Conservation (phyloP, 2,113 vertebrate genomes). For the Microtus ochrogaster region DNA sequence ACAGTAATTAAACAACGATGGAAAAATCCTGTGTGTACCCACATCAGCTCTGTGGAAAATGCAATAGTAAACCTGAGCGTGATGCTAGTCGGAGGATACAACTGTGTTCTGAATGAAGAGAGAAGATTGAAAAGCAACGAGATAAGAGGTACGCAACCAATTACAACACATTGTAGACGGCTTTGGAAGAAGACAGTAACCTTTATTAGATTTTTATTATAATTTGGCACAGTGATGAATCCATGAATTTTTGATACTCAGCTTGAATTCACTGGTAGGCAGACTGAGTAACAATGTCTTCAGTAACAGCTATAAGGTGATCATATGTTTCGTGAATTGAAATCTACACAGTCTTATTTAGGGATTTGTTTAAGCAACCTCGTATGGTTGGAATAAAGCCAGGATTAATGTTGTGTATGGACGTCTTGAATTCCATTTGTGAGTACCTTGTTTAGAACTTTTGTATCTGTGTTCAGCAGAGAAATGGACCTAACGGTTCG, state of each 20-base stretch:
- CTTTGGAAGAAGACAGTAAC: not conserved
- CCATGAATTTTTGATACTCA: not conserved
- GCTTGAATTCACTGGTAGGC: not conserved
- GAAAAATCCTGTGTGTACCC: not conserved
- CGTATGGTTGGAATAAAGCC: not conserved
- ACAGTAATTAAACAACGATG: not conserved
- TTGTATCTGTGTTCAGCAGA: not conserved
- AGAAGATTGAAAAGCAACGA: not conserved
- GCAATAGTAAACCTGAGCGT: not conserved
- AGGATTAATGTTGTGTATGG: not conserved
- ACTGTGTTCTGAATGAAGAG: not conserved
- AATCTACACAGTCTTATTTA: not conserved
- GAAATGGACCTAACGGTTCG: not conserved
- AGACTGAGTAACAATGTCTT: not conserved
- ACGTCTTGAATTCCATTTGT: not conserved
- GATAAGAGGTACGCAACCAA: not conserved
- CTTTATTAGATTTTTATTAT: not conserved
- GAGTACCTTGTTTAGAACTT: not conserved
- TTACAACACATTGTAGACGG: not conserved
- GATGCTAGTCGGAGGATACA: not conserved
- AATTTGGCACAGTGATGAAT: not conserved
- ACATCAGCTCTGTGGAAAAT: not conserved
- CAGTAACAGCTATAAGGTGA: not conserved
- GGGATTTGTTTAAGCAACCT: not conserved
- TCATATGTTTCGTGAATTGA: not conserved